Base-by-base conservation (phyloP, 1,140 invertebrate species). In the Lucilia cuprina region DNA sequence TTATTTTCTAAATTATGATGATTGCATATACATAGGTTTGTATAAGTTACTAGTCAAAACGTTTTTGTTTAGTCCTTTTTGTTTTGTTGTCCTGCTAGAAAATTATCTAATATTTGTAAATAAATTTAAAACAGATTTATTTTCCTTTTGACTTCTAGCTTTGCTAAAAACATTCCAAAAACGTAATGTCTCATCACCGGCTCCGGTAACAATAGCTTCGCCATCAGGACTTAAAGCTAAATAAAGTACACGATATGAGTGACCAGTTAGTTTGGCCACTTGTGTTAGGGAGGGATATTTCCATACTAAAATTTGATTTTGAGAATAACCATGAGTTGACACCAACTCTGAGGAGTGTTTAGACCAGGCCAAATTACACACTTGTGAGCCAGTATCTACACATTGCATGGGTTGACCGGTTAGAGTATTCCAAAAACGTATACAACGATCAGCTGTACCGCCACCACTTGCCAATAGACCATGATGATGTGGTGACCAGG, bases 161-260 rank as follows among this genome's bases (percentile, higher is more conserved):
- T 99, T 99, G 86, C 97, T 98, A 91, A 99, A 99, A 0, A 99
- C 98, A 93, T 99, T 99, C 99, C 99, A 99, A 92, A 99, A 99
- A 17, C 99, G 93, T 9, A 99, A 92, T 1, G 99, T 99, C 92
- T 99, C 99, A 92, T 99, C 99, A 0, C 99, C 99, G 19, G 99
- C 99, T 12, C 99, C 99, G 0, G 99, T 99, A 0, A 99, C 99
- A 85, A 99, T 99, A 0, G 98, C 98, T 91, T 99, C 98, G 21
- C 99, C 99, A 92, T 99, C 98, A 0, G 99, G 99, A 49, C 98
- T 99, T 93, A 99, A 95, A 0, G 99, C 99, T 86, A 99, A 91
- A 91, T 99, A 99, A 0, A 99, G 93, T 7, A 99, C 99, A 86
- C 99, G 93, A 91, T 98, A 99, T 30, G 98, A 98, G 91, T 99